These are phyloP conservation scores for Sebastiscus albofasciatus DNA, from an alignment of 2,797 vertebrate genomes.

Conservation along the genomic window DNA sequence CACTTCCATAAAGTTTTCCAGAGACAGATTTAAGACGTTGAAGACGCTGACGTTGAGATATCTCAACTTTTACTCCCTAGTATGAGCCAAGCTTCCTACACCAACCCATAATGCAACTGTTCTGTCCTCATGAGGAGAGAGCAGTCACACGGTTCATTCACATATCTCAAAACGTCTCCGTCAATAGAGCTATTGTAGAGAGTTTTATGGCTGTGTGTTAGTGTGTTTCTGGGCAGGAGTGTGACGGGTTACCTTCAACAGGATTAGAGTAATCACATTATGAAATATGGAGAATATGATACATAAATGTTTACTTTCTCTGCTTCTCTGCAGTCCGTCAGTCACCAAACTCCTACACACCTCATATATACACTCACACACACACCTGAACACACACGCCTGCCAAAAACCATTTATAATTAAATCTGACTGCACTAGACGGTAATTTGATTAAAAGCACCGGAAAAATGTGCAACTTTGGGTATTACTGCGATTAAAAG, in stretches of 20 bases:
- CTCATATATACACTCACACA: background rate
- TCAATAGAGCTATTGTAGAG: constrained; percentile 25
- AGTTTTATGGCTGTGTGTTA: background rate
- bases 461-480: background rate
- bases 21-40: background rate
- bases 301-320: constrained; percentile 23
- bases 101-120: background rate
- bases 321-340: constrained; percentile 29
- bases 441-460: background rate
- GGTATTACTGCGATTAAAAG: background rate
- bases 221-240: background rate
- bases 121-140: background rate
- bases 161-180: background rate
- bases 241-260: background rate
- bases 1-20: background rate
- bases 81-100: background rate
- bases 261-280: constrained; percentile 19
- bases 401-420: background rate
- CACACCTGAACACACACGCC: background rate
- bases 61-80: background rate
- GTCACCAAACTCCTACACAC: constrained; percentile 13
- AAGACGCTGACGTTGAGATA: background rate
- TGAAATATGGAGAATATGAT: constrained; percentile 28
- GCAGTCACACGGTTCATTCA: background rate
- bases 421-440: background rate